phyloP scores from a whole-genome alignment of 2,888 invertebrate species.

The Tachina lurida region DNA sequence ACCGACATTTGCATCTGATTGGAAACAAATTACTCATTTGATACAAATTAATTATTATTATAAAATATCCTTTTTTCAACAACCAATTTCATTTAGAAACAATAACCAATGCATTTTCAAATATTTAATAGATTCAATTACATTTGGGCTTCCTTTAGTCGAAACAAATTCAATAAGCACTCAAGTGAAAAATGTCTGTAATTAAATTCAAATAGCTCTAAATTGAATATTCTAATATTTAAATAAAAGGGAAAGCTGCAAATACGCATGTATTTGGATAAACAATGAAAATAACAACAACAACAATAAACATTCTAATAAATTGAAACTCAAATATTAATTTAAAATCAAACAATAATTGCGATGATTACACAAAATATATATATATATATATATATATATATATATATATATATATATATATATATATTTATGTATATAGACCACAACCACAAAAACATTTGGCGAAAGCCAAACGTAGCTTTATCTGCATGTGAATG shows the following conservation, averaged over 20 bases:
- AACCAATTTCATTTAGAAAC: slow-evolving; percentile 2
- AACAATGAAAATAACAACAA: neutral
- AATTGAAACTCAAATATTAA: slow-evolving; percentile 71
- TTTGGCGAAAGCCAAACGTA: slow-evolving; percentile 43
- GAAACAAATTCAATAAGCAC: slow-evolving; percentile 41
- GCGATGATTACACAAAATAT: slow-evolving; percentile 65
- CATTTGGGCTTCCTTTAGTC: slow-evolving; percentile 9
- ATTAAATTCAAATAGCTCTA: slow-evolving; percentile 48
- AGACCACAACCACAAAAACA: slow-evolving; percentile 63
- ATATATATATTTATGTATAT: slow-evolving; percentile 27
- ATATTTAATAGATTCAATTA: slow-evolving; percentile 31
- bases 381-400: slow-evolving; percentile 12
- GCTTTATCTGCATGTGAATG: slow-evolving; percentile 6
- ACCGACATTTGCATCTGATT: too few relatives aligned
- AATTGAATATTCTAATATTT: slow-evolving; percentile 50
- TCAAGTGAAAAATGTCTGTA: slow-evolving; percentile 55
- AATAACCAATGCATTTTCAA: neutral
- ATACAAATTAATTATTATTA: neutral
- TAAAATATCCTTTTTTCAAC: neutral
- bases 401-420: slow-evolving; percentile 20
- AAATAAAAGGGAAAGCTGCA: slow-evolving; percentile 27
- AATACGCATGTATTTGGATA: slow-evolving; percentile 15
- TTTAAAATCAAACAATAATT: slow-evolving; percentile 71
- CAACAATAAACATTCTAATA: slow-evolving; percentile 51
- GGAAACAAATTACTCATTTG: neutral